Evolutionary conservation across 2,888 invertebrate genomes (phyloP).

Genomic region (Platynereis dumerilii): DNA sequence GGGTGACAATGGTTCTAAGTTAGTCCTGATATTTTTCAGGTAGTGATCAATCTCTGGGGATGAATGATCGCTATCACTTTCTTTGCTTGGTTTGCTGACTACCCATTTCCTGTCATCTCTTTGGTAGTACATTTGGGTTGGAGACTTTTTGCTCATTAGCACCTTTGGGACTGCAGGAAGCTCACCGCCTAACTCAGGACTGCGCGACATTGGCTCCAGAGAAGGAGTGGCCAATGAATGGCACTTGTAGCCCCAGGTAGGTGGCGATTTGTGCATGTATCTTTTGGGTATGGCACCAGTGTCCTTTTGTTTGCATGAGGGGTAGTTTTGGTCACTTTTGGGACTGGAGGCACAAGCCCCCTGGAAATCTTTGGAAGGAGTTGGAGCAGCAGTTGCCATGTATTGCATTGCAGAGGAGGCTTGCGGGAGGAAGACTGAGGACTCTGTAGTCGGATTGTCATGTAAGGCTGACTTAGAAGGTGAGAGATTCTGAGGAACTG

Average conservation of each 20-base stretch:
- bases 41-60: conserved; percentile 38
- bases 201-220: conserved; percentile 5
- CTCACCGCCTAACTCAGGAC: background rate
- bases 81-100: background rate
- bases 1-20: conserved; percentile 43
- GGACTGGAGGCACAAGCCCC: background rate
- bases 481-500: background rate
- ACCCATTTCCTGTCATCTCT: conserved; percentile 3
- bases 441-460: conserved; percentile 1
- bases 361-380: conserved; percentile 6
- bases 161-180: conserved; percentile 31
- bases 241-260: background rate
- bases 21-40: conserved; percentile 32
- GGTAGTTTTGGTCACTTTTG: too few relatives aligned
- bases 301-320: too few relatives aligned
- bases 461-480: background rate
- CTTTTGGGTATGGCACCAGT: conserved; percentile 31
- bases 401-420: background rate
- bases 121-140: conserved; percentile 17
- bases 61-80: conserved; percentile 21
- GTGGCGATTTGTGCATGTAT: conserved; percentile 16
- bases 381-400: background rate
- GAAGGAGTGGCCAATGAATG: conserved; percentile 18
- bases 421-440: background rate
- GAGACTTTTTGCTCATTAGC: conserved; percentile 30